Percentiles rank a stretch among this genome's conserved stretches.
These are phyloP conservation scores for Pterostichus madidus DNA, from an alignment of 2,888 invertebrate genomes.

Conservation along the genomic window DNA sequence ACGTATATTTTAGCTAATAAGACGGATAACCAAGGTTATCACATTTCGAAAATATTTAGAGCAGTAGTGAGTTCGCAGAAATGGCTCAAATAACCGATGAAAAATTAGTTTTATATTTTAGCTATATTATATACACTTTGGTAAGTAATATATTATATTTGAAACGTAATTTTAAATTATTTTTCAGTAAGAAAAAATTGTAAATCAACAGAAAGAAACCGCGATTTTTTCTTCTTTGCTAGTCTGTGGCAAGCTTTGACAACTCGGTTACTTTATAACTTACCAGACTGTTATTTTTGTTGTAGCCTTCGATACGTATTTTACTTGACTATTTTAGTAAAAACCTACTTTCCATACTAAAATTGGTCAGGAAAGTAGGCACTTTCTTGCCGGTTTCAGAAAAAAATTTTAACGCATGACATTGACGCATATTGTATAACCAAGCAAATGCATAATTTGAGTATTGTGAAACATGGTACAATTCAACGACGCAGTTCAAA, in stretches of 20 bases:
- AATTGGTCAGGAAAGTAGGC: no score
- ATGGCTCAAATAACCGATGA: not conserved
- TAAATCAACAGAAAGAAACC: not conserved
- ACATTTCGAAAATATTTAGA: not conserved
- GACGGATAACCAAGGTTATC: not conserved
- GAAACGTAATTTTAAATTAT: conserved; percentile 17
- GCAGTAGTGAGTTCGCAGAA: not conserved
- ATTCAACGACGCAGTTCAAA: no score
- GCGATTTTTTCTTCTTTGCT: conserved; percentile 6
- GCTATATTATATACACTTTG: conserved; percentile 10
- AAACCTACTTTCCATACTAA: no score
- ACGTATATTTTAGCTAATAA: not conserved
- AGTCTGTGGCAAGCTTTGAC: conserved; percentile 27
- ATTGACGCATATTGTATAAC: no score
- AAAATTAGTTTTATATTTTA: conserved; percentile 3
- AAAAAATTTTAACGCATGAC: no score
- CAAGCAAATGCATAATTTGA: no score
- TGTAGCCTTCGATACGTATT: no score
- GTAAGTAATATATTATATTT: not conserved
- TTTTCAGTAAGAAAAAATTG: not conserved
- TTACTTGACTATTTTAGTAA: no score
- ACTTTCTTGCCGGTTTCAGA: no score
- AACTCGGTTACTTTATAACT: no score
- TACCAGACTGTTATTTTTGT: no score
- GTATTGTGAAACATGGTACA: no score